phyloP scores from a whole-genome alignment of 2,797 vertebrate genomes.

The Poeciliopsis gracilis region DNA sequence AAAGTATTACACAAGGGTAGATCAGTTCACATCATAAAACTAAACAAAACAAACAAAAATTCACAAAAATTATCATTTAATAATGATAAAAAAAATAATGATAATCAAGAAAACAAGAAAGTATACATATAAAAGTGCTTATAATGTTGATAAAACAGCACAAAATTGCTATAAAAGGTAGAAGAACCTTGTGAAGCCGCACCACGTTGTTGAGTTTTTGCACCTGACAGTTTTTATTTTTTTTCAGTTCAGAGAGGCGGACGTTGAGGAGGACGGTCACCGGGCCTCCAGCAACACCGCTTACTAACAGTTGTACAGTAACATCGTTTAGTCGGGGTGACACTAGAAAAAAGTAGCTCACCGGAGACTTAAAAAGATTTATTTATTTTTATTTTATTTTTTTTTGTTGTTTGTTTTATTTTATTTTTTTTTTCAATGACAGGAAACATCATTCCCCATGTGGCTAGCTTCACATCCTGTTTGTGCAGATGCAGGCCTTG shows the following conservation, averaged over 20 bases:
- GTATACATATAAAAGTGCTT: slow-evolving; percentile 86
- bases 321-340: slow-evolving; percentile 79
- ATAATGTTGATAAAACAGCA: slow-evolving; percentile 86
- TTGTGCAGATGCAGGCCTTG: slow-evolving; percentile 78
- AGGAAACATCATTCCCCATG: slow-evolving; percentile 85
- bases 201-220: slow-evolving; percentile 83
- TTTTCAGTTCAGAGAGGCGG: slow-evolving; percentile 67
- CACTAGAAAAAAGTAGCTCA: slow-evolving; percentile 80
- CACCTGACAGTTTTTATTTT: slow-evolving; percentile 74
- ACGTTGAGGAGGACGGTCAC: slow-evolving; percentile 55
- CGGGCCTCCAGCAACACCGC: slow-evolving; percentile 55
- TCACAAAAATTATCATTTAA: slow-evolving; percentile 75
- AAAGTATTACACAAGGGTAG: slow-evolving; percentile 80
- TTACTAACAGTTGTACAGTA: slow-evolving; percentile 85
- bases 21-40: slow-evolving; percentile 84
- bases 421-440: slow-evolving; percentile 74
- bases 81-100: slow-evolving; percentile 16
- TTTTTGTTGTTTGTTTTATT: slow-evolving; percentile 28
- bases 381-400: background rate
- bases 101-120: slow-evolving; percentile 72
- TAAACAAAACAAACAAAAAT: slow-evolving; percentile 63
- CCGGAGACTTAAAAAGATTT: slow-evolving; percentile 78
- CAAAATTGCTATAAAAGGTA: slow-evolving; percentile 86
- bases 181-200: slow-evolving; percentile 86
- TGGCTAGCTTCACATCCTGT: slow-evolving; percentile 79